Base-by-base conservation (phyloP, 2,888 invertebrate species). In the Andricus curvator region DNA sequence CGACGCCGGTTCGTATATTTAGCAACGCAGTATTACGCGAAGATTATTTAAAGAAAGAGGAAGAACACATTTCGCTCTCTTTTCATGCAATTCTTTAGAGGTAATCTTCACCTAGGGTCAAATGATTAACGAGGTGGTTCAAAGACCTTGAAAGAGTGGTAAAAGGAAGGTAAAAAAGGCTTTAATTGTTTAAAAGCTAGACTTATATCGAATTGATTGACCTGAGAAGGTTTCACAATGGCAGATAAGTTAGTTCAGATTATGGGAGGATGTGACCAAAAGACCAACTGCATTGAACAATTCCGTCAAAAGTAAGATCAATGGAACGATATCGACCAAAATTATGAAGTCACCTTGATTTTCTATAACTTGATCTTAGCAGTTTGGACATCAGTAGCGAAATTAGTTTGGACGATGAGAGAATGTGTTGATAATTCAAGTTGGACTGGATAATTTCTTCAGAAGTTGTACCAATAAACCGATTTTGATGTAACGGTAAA, bases 41-140 rank as follows among this genome's bases (percentile, higher is more conserved):
- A 84, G 85, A 86, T 90, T 92, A 92, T 91, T 92, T 92, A 91
- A 90, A 91, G 91, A 91, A 89, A 88, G 86, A 86, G 88, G 86
- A 91, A 89, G 88, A 90, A 85, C 84, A 20, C 48, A 48, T 51
- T 29, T 48, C 48, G 48, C 48, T 68, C 25, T 70, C 51, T 56
- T 66, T 44, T n/a, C 11, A 41, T 41, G n/a, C 48, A 20, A 37
- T 48, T 0, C 70, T 29, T 29, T 51, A 1, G 29, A n/a, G 17
- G 48, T 20, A 70, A 37, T 66, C 29, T 41, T 68, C 68, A 68
- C 13, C 25, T 44, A 6, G 48, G 48, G 68, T 68, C 44, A 44
- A 44, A 22, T 66, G 9, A 66, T 17, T 48, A 44, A 48, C 22
- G 44, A 22, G n/a, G 22, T 25, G 48, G 44, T 25, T n/a, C 22